phyloP scores from a whole-genome alignment of 2,797 vertebrate species.

The Cyprinodon diabolis region DNA sequence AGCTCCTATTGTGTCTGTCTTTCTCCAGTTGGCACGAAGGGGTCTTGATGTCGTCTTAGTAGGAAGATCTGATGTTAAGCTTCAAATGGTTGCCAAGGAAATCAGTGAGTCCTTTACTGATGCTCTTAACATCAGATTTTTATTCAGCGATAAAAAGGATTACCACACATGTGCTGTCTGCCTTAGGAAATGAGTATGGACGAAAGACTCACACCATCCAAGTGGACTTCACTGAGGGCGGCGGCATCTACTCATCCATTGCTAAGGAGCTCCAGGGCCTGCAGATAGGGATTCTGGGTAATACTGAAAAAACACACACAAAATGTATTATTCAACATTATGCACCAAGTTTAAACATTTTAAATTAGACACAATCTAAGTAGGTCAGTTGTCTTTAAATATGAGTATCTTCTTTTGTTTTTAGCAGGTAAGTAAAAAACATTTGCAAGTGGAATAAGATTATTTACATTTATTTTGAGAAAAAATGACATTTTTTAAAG shows the following conservation, averaged over 20 bases:
- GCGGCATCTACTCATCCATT: conserved; percentile 78
- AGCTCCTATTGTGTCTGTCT: conserved; percentile 12
- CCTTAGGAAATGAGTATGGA: conserved; percentile 71
- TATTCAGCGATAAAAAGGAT: neutral
- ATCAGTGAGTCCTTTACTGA: conserved; percentile 71
- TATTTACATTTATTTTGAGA: too few species aligned
- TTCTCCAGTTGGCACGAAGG: conserved; percentile 80
- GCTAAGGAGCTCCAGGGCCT: conserved; percentile 69
- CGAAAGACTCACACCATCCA: conserved; percentile 74
- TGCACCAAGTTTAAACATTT: neutral
- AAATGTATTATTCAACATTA: neutral
- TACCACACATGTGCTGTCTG: conserved; percentile 9
- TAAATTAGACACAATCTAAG: neutral
- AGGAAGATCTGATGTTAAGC: conserved; percentile 78
- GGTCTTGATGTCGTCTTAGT: conserved; percentile 82
- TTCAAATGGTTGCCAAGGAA: conserved; percentile 72
- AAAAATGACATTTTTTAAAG: too few species aligned
- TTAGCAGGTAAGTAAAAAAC: too few species aligned
- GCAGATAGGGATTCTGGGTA: conserved; percentile 86
- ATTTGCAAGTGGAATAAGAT: too few species aligned
- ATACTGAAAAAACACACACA: conserved; percentile 1
- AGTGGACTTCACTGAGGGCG: conserved; percentile 80
- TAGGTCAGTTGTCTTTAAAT: too few species aligned
- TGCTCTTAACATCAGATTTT: too few species aligned
- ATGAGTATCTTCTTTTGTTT: neutral